phyloP scores from a whole-genome alignment of 2,888 invertebrate species.

The Onthophagus sagittarius region DNA sequence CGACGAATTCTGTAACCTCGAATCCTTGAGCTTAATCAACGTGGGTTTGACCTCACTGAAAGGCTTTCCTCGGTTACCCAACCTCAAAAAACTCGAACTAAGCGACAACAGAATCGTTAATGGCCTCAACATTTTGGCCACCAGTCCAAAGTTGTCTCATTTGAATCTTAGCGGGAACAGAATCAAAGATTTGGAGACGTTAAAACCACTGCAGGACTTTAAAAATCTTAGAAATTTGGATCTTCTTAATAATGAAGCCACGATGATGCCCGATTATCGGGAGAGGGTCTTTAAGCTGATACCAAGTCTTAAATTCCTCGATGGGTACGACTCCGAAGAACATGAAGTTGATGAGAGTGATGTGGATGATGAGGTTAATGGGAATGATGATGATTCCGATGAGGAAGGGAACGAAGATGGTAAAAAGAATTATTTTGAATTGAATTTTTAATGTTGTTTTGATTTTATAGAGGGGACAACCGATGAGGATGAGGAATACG shows the following conservation, averaged over 20 bases:
- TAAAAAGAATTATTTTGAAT: background rate
- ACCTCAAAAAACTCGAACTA: constrained; percentile 88
- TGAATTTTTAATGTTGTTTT: background rate
- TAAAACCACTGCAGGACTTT: constrained; percentile 87
- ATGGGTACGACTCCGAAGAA: constrained; percentile 85
- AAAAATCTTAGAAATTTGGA: constrained; percentile 82
- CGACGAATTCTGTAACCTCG: constrained; percentile 87
- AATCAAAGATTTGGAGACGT: constrained; percentile 87
- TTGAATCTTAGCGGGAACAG: constrained; percentile 95
- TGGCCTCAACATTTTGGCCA: constrained; percentile 81
- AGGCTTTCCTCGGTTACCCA: constrained; percentile 92
- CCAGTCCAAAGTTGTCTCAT: constrained; percentile 85
- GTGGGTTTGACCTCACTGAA: constrained; percentile 93
- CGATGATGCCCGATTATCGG: constrained; percentile 83
- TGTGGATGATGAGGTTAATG: constrained; percentile 75
- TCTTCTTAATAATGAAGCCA: constrained; percentile 94
- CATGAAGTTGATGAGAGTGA: constrained; percentile 80
- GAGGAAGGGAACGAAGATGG: constrained; percentile 52
- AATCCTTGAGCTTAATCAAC: constrained; percentile 90
- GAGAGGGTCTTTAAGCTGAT: constrained; percentile 89
- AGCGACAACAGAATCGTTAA: constrained; percentile 94
- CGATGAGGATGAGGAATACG: constrained; percentile 56
- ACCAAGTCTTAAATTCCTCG: constrained; percentile 85
- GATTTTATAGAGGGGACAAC: constrained; percentile 54
- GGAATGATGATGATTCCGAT: constrained; percentile 67